Percentiles rank a stretch among this genome's conserved stretches.
phyloP scores from a whole-genome alignment of 2,113 vertebrate genomes.

The Gambusia affinis region DNA sequence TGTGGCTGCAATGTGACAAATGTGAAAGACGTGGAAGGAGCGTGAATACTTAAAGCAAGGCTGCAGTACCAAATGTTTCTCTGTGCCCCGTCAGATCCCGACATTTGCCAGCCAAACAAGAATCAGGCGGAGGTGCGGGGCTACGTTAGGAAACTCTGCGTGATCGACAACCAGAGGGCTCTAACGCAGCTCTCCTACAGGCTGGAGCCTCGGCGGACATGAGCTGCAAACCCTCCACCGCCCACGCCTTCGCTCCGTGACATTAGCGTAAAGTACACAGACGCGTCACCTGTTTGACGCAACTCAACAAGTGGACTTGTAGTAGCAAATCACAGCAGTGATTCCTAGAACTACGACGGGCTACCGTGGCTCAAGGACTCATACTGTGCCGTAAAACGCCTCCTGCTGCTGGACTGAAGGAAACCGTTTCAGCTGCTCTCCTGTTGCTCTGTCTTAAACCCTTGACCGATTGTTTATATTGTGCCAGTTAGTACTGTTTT shows the following conservation, averaged over 20 bases:
- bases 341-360: constrained; percentile 41
- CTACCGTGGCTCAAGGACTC: constrained; percentile 47
- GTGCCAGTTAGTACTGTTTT: constrained; percentile 51
- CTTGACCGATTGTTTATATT: constrained; percentile 35
- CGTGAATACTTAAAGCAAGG: background rate
- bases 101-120: constrained; percentile 92
- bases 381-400: constrained; percentile 67
- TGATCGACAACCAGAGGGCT: constrained; percentile 99
- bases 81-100: constrained; percentile 82
- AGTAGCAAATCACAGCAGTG: constrained; percentile 59
- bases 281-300: constrained; percentile 21
- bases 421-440: constrained; percentile 48
- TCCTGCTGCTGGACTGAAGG: constrained; percentile 53
- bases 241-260: constrained; percentile 60
- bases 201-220: constrained; percentile 92
- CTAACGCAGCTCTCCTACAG: constrained; percentile 97
- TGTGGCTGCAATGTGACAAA: background rate
- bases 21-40: background rate
- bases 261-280: constrained; percentile 33
- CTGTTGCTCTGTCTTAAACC: constrained; percentile 43
- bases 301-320: constrained; percentile 27
- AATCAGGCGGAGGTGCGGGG: constrained; percentile 95
- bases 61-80: background rate
- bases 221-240: constrained; percentile 63
- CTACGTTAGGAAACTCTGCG: constrained; percentile 95